Evolutionary conservation across 2,888 invertebrate species (phyloP), one percentile per base, ranked within the genome.

Genomic region (Alloplasta piceator): DNA sequence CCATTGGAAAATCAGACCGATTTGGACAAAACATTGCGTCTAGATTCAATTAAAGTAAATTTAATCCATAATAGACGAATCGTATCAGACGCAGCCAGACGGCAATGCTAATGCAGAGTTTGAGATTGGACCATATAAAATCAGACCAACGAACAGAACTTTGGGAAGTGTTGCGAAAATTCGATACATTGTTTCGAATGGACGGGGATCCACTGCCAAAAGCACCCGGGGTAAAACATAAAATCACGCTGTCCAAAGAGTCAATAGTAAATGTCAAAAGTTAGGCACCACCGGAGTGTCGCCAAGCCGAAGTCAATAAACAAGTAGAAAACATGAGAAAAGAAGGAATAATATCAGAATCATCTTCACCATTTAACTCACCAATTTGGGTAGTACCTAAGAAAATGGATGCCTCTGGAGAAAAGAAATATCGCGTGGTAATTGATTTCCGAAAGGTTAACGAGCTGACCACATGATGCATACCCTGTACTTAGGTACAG

Each of bases 401-500:
- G 36, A 77, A 79, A 63, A 39, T 43, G 0, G 73, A 79, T 46
- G 48, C 60, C 0, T 39, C 64, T 14, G 72, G 70, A 7, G 67
- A 79, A n/a, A 67, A 43, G 10, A 76, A 76, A 73, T 79, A 50
- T 58, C 55, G 72, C 16, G 39, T 77, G 16, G 74, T 82, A 39
- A 73, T 79, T 6, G 78, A 78, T n/a, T 76, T 75, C 41, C 39
- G 78, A 26, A 56, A 74, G 43, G 3, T 81, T 6, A 74, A 80
- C 14, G 46, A 77, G 12, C 55, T 41, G 4, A 81, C n/a, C 63
- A 0, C n/a, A 68, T 5, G 73, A 77, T 16, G 64, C 74, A 1
- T 81, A 77, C 43, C 68, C 73, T 1, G n/a, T 81, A 46, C 74
- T 64, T 6, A 78, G 68, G n/a, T n/a, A n/a, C n/a, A n/a, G n/a